phyloP scores from a whole-genome alignment of 64 coral and sea anemone species.

The Pocillopora damicornis region DNA sequence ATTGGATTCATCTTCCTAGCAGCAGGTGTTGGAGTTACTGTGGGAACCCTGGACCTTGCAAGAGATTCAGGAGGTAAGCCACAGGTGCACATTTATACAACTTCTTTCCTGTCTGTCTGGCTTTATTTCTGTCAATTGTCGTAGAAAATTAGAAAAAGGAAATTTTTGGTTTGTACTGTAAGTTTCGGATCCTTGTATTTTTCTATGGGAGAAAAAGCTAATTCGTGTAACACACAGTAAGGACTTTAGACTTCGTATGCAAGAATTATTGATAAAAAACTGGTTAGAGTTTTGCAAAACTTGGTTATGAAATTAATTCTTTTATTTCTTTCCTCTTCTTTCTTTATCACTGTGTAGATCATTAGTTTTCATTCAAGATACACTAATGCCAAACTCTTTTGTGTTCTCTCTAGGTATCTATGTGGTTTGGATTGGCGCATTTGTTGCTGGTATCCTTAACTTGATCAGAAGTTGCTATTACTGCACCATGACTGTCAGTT shows the following conservation, averaged over 20 bases:
- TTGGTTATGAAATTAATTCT: neutral
- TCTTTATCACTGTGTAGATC: neutral
- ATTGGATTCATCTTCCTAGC: slow-evolving; percentile 91
- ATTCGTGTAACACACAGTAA: too few species aligned
- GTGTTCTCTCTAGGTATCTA: slow-evolving; percentile 71
- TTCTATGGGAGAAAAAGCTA: too few species aligned
- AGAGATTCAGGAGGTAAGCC: slow-evolving; percentile 40
- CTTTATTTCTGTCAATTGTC: too few species aligned
- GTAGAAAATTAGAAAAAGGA: too few species aligned
- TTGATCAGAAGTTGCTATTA: slow-evolving; percentile 97
- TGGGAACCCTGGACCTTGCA: slow-evolving; percentile 62
- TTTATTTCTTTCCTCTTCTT: neutral
- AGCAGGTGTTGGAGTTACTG: slow-evolving; percentile 86
- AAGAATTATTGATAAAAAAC: too few species aligned
- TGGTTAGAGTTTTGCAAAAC: too few species aligned
- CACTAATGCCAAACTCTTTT: neutral
- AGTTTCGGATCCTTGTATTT: too few species aligned
- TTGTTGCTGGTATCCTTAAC: slow-evolving; percentile 92
- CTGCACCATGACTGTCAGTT: slow-evolving; percentile 97
- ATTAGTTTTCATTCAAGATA: neutral
- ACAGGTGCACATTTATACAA: neutral
- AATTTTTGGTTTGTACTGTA: too few species aligned
- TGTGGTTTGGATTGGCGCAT: slow-evolving; percentile 97
- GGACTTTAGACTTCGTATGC: too few species aligned
- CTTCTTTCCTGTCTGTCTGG: too few species aligned